Conservation (phyloP, 1,140 invertebrate species). For the Pomacea maculata region DNA sequence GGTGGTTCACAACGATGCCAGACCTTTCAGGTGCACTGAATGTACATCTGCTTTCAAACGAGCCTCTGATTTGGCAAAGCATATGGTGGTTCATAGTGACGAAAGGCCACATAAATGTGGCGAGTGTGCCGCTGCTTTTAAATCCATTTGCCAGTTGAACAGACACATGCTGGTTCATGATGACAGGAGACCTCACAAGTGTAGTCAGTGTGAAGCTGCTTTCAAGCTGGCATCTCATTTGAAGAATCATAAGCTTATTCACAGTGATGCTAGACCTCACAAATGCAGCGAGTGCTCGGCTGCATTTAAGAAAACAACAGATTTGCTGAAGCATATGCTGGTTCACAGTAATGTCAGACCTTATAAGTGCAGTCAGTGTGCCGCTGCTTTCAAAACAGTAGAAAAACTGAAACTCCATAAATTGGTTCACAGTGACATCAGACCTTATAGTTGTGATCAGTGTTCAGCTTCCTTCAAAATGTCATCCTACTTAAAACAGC, state of each 20-base stretch:
- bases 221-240: slow-evolving; percentile 22
- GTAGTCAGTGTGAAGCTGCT: slow-evolving; percentile 24
- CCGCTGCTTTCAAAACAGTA: slow-evolving; percentile 17
- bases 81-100: slow-evolving; percentile 23
- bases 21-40: slow-evolving; percentile 23
- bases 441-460: slow-evolving; percentile 19
- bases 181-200: slow-evolving; percentile 22
- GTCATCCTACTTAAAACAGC: slow-evolving; percentile 4
- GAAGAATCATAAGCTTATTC: slow-evolving; percentile 21
- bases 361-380: slow-evolving; percentile 30
- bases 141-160: slow-evolving; percentile 3
- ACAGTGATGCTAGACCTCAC: slow-evolving; percentile 28
- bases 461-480: slow-evolving; percentile 21
- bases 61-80: slow-evolving; percentile 18
- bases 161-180: slow-evolving; percentile 25
- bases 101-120: slow-evolving; percentile 31
- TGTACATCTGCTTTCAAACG: slow-evolving; percentile 25
- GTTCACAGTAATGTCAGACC: slow-evolving; percentile 23
- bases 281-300: slow-evolving; percentile 29
- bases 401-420: slow-evolving; percentile 14
- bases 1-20: slow-evolving; percentile 19
- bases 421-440: slow-evolving; percentile 20
- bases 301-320: slow-evolving; percentile 15
- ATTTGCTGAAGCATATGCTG: slow-evolving; percentile 17
- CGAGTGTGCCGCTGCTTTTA: slow-evolving; percentile 26